Evolutionary conservation across 2,888 invertebrate species (phyloP).

Genomic region (Mylabris sibirica): DNA sequence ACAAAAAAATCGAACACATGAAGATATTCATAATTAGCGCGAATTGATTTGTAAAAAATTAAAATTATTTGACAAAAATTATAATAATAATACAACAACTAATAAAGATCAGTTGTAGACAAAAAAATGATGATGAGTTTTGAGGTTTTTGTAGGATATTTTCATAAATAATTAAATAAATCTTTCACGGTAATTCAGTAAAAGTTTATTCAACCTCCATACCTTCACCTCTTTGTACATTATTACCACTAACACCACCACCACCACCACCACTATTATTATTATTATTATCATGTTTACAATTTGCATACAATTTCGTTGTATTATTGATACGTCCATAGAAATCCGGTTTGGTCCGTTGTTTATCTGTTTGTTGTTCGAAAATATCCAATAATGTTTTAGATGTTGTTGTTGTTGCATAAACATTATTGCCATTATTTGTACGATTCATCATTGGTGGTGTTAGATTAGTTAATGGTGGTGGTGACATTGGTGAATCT

Average conservation of each 20-base stretch:
- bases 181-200: constrained; percentile 57
- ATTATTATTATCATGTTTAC: constrained; percentile 64
- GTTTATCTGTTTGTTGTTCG: constrained; percentile 65
- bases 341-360: constrained; percentile 65
- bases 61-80: not conserved
- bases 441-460: constrained; percentile 44
- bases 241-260: constrained; percentile 60
- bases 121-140: constrained; percentile 52
- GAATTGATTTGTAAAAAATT: constrained; percentile 55
- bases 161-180: constrained; percentile 60
- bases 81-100: too few species aligned
- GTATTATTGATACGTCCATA: constrained; percentile 65
- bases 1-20: not conserved
- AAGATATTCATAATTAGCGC: constrained; percentile 51
- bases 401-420: constrained; percentile 55
- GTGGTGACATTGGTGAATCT: constrained; percentile 86
- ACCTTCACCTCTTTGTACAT: constrained; percentile 53
- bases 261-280: constrained; percentile 61
- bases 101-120: constrained; percentile 57
- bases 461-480: constrained; percentile 62
- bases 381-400: constrained; percentile 73
- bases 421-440: constrained; percentile 32
- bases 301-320: constrained; percentile 78
- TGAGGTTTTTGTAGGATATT: constrained; percentile 62
- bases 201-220: constrained; percentile 53